A percentile compares a stretch with the other conserved stretches of the same genome.
Evolutionary conservation across 2,888 invertebrate genomes (phyloP).

Genomic region (Alloscopus bannaensis): DNA sequence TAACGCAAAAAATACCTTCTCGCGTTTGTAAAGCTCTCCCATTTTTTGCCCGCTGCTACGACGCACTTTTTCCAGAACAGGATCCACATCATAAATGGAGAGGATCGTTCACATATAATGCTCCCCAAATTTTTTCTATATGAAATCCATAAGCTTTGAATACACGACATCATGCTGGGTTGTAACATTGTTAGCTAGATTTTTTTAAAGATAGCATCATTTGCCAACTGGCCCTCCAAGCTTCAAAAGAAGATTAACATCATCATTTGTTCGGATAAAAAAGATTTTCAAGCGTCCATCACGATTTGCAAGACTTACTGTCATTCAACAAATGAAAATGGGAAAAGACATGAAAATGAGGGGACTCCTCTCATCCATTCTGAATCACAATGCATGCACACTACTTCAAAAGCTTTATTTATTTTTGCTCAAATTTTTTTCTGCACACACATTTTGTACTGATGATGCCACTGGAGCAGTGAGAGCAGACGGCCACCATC

Average conservation of each 20-base stretch:
- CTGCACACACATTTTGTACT: background rate
- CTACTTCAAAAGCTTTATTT: no score
- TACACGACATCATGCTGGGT: background rate
- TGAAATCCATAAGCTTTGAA: background rate
- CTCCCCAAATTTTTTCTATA: background rate
- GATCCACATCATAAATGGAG: background rate
- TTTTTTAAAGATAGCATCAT: background rate
- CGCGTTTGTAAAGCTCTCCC: no score
- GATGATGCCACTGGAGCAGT: background rate
- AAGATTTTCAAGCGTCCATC: no score
- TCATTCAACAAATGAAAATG: no score
- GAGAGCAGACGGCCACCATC: background rate
- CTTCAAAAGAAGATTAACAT: background rate
- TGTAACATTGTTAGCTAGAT: background rate
- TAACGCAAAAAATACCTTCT: no score
- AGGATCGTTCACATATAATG: background rate
- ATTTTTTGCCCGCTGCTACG: background rate
- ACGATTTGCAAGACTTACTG: no score
- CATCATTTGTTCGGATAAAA: background rate
- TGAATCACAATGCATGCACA: no score
- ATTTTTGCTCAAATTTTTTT: background rate
- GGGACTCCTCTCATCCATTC: no score
- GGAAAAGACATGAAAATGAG: no score
- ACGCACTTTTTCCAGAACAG: conserved; percentile 1
- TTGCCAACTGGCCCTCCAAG: background rate